Conservation (phyloP, 2,113 vertebrate genomes). For the Xenopus laevis region DNA sequence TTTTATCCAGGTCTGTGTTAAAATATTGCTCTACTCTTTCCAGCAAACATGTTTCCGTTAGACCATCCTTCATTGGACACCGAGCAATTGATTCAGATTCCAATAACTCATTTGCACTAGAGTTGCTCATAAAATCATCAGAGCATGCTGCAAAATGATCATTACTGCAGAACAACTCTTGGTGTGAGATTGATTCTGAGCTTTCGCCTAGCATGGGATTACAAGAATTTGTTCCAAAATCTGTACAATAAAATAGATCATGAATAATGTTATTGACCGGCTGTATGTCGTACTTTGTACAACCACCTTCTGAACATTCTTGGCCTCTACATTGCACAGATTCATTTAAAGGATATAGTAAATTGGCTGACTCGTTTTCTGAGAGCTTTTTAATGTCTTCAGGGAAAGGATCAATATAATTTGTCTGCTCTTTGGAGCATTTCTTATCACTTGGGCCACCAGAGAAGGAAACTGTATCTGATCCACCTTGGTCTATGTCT, state of each 20-base stretch:
- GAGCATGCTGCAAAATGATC: background rate
- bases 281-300: no score
- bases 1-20: no score
- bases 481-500: conserved; percentile 16
- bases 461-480: conserved; percentile 14
- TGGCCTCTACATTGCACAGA: background rate
- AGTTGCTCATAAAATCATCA: no score
- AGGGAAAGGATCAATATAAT: background rate
- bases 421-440: background rate
- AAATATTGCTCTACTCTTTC: no score
- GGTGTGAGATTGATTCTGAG: background rate
- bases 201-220: background rate
- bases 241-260: no score
- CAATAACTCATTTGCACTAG: no score
- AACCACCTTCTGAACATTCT: background rate
- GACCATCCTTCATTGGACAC: no score
- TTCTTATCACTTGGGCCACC: background rate
- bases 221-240: background rate
- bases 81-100: no score
- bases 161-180: background rate
- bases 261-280: no score
- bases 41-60: no score
- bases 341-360: no score
- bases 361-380: background rate
- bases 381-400: background rate